Evolutionary conservation across 1,140 invertebrate species (phyloP), one percentile per base, ranked within the genome.

Genomic region (Pachypsylla venusta): DNA sequence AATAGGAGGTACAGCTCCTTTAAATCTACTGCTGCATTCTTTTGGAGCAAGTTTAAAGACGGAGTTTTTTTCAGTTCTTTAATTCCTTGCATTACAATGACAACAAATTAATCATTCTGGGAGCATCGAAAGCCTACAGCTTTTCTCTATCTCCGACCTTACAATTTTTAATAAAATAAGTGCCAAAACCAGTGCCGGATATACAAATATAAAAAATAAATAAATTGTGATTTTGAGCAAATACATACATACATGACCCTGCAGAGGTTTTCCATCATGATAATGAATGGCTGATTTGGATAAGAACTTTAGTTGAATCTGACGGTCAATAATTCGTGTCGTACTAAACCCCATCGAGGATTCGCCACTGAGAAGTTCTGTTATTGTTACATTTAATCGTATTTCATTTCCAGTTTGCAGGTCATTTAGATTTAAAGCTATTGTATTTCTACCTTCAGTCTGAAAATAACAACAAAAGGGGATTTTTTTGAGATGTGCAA

Each of bases 231-330:
- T 5, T 5, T 25, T 14, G 25, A 25, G 16, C 7, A 58, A 24
- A 39, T 27, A 26, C 1, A 53, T 60, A 65, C 75, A 72, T 67
- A 80, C 76, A 62, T 76, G 68, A 20, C 69, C 65, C 24, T 70
- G 70, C 60, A 79, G 72, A 1, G 73, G 70, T 65, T 77, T 74
- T 59, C 75, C 74, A 2, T 80, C 79, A 65, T 76, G 79, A 64
- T 81, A 83, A 25, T 77, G 69, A 39, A 74, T 65, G 1, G 77
- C 73, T 39, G 65, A 66, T 26, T 71, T 66, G 22, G 77, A 77
- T 1, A 81, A 66, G 66, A 81, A 81, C 25, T 70, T 67, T 2
- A 82, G 59, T 42, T 68, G 67, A 4, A 78, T 60, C 10, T 66
- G 65, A 12, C 72, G 70, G 27, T 71, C 69, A 56, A 77, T 74